phyloP scores from a whole-genome alignment of 2,113 vertebrate species.

The Crotalus horridus region DNA sequence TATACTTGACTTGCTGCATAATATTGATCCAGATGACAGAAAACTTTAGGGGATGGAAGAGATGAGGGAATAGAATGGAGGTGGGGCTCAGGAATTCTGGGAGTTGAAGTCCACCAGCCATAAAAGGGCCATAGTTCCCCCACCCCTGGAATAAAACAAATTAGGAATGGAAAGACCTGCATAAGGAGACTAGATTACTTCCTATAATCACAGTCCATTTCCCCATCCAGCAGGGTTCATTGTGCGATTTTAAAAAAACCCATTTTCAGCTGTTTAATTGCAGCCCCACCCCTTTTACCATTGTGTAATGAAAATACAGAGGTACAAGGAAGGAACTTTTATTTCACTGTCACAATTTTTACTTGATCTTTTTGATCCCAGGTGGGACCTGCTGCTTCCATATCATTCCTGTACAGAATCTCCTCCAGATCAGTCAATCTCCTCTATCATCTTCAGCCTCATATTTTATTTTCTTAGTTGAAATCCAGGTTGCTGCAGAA shows the following conservation, averaged over 20 bases:
- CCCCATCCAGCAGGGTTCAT: neutral
- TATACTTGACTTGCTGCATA: neutral
- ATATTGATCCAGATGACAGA: neutral
- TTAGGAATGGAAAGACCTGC: neutral
- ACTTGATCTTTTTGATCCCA: neutral
- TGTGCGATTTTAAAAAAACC: neutral
- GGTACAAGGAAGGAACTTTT: neutral
- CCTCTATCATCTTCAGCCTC: neutral
- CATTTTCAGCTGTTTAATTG: neutral
- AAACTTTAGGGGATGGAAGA: neutral
- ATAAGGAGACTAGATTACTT: neutral
- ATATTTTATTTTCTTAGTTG: neutral
- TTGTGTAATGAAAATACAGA: neutral
- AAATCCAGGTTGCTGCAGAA: neutral
- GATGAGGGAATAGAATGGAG: neutral
- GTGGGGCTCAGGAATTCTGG: neutral
- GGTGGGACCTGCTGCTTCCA: neutral
- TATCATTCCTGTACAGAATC: neutral
- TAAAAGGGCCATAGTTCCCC: neutral
- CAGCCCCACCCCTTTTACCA: neutral
- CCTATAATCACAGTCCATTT: neutral
- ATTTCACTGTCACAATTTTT: neutral
- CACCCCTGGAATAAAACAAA: neutral
- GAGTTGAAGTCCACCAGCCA: neutral
- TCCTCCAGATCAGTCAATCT: neutral